Conservation (phyloP, 2,888 invertebrate species). For the Scaptomyza polygonia region DNA sequence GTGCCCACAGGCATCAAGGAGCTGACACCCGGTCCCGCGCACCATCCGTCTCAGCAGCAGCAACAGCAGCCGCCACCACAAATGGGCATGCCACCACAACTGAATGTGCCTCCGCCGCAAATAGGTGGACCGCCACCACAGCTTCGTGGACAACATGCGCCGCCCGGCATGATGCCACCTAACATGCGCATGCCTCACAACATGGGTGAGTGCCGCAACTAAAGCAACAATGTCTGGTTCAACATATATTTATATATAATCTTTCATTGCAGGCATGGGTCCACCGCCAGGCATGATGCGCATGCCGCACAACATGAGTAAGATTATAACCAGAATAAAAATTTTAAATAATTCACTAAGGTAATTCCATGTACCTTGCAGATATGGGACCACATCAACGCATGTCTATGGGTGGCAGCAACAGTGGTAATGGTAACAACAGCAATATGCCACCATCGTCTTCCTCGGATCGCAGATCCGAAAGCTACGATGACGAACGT, state of each 20-base stretch:
- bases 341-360: neutral
- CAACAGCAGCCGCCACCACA: constrained; percentile 72
- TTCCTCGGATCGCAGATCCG: constrained; percentile 52
- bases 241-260: neutral
- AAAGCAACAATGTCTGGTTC: neutral
- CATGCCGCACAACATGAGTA: constrained; percentile 60
- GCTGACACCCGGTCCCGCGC: constrained; percentile 87
- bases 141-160: constrained; percentile 62
- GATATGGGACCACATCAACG: constrained; percentile 79
- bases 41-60: constrained; percentile 68
- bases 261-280: constrained; percentile 64
- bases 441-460: constrained; percentile 44
- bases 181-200: constrained; percentile 71
- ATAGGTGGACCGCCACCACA: constrained; percentile 78
- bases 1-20: constrained; percentile 89
- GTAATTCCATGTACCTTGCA: constrained; percentile 32
- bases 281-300: constrained; percentile 77
- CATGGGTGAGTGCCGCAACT: constrained; percentile 61
- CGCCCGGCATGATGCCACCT: constrained; percentile 73
- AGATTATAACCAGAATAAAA: constrained; percentile 3
- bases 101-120: constrained; percentile 70
- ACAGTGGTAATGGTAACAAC: constrained; percentile 33
- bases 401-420: constrained; percentile 54
- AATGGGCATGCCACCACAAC: constrained; percentile 69
- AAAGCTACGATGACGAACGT: constrained; percentile 64